Conservation (phyloP, 2,113 vertebrate genomes). For the Fukomys damarensis region DNA sequence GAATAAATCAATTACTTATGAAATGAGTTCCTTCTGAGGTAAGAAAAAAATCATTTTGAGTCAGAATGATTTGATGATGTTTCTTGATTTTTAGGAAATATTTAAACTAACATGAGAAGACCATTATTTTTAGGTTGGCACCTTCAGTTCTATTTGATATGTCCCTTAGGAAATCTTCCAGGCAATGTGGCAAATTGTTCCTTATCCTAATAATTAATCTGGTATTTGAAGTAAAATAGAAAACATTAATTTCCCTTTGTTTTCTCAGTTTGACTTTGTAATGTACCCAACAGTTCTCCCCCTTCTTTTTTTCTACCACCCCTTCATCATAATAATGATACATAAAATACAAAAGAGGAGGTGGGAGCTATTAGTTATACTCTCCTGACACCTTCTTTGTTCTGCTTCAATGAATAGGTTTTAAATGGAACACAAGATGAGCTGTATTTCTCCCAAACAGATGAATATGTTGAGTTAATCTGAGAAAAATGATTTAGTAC, state of each 20-base stretch:
- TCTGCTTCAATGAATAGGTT: slow-evolving; percentile 25
- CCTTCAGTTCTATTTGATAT: neutral
- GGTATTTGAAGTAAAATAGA: slow-evolving; percentile 32
- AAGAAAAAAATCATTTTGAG: neutral
- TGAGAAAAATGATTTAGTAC: slow-evolving; percentile 62
- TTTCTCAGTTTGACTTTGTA: slow-evolving; percentile 32
- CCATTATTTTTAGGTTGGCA: slow-evolving; percentile 3
- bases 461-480: slow-evolving; percentile 60
- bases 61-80: neutral
- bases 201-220: slow-evolving; percentile 45
- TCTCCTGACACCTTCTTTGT: slow-evolving; percentile 2
- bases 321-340: slow-evolving; percentile 41
- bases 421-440: slow-evolving; percentile 62
- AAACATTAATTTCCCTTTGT: neutral
- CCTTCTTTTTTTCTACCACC: neutral
- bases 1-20: neutral
- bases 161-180: neutral
- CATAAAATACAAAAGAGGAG: neutral
- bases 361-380: neutral
- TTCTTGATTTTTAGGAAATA: slow-evolving; percentile 24
- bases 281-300: neutral
- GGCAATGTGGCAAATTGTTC: neutral
- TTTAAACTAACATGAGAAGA: neutral
- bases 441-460: slow-evolving; percentile 39
- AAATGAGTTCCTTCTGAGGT: neutral